Percentiles rank a stretch among this genome's conserved stretches.
phyloP scores from a whole-genome alignment of 2,888 invertebrate genomes.

The Melinaea menophilus region DNA sequence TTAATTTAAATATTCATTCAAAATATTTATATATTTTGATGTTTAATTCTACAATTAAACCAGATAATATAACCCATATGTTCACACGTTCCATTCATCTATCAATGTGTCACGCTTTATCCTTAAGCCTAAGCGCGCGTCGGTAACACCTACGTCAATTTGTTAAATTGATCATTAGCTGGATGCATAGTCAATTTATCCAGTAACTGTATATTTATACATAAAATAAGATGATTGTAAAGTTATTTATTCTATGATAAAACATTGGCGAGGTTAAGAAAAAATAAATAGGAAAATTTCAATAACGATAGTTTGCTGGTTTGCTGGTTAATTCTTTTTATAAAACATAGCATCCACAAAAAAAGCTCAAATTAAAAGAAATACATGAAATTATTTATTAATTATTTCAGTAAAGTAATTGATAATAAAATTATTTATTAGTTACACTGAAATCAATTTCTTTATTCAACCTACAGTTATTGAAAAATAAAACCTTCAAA shows the following conservation, averaged over 20 bases:
- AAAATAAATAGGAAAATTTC: not conserved
- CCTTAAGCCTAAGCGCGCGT: constrained; percentile 17
- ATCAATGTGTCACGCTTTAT: constrained; percentile 22
- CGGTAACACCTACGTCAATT: constrained; percentile 23
- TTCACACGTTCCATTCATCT: constrained; percentile 18
- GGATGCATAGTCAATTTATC: constrained; percentile 15
- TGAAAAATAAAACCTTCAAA: too few species aligned
- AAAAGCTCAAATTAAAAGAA: too few species aligned
- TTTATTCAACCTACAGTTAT: too few species aligned
- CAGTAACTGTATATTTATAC: constrained; percentile 13
- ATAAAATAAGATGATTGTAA: not conserved
- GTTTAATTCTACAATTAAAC: not conserved
- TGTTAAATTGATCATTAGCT: constrained; percentile 24
- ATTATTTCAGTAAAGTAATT: too few species aligned
- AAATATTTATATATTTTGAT: not conserved
- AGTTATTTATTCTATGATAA: not conserved
- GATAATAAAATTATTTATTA: too few species aligned
- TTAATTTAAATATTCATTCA: too few species aligned
- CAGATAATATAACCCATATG: constrained; percentile 2
- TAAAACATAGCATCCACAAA: too few species aligned
- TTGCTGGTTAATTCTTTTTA: too few species aligned
- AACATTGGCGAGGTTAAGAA: not conserved
- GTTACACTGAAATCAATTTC: too few species aligned
- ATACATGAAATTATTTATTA: too few species aligned
- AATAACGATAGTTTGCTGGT: too few species aligned